phyloP scores from a whole-genome alignment of 2,113 vertebrate species.

The Lamprologus tigripictilis region DNA sequence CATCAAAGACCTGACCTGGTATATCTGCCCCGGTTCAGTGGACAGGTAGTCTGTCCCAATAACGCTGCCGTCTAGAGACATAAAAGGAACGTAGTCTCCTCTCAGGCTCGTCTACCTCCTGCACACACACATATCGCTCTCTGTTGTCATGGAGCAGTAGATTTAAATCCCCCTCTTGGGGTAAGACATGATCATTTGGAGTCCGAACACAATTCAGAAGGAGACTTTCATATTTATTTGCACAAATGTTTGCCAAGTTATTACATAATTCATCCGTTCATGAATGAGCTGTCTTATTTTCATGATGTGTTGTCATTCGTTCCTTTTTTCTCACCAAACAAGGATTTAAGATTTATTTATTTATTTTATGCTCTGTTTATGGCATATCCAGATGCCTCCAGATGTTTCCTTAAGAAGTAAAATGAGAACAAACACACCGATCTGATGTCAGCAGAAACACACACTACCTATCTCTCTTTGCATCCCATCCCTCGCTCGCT shows the following conservation, averaged over 20 bases:
- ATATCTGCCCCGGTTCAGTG: conserved; percentile 34
- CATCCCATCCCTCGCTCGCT: neutral
- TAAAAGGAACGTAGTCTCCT: conserved; percentile 15
- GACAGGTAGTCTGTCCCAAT: conserved; percentile 38
- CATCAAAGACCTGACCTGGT: conserved; percentile 48
- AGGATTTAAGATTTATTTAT: neutral
- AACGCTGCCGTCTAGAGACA: neutral
- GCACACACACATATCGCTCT: neutral
- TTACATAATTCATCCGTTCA: neutral
- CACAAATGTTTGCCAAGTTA: neutral
- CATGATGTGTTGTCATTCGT: neutral
- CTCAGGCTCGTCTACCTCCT: neutral
- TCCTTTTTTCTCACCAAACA: neutral
- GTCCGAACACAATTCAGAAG: neutral
- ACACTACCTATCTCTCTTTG: neutral
- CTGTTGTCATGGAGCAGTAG: neutral
- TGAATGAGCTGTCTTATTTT: neutral
- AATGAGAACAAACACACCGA: neutral
- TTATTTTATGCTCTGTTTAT: neutral
- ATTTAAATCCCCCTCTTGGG: neutral
- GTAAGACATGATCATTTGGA: neutral
- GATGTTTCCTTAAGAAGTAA: neutral
- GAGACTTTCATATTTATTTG: neutral
- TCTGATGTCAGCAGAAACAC: neutral
- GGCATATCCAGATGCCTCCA: neutral